A percentile compares a stretch with the other conserved stretches of the same genome.
Conservation (phyloP, 2,113 vertebrate species). For the Labeo catla region DNA sequence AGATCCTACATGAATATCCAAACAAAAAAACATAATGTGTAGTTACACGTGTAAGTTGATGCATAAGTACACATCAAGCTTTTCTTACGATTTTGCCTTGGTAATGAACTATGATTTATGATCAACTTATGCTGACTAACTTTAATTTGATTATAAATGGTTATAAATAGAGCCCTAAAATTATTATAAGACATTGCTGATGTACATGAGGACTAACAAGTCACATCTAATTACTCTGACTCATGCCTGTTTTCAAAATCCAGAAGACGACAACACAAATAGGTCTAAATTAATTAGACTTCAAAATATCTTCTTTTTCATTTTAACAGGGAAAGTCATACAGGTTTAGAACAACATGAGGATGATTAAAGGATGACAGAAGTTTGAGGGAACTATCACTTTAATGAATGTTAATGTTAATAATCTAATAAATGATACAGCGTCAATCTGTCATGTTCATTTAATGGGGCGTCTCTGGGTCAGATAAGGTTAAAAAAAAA, state of each 20-base stretch:
- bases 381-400: too few species aligned
- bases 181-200: background rate
- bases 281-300: background rate
- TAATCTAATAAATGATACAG: background rate
- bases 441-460: background rate
- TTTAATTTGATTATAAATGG: background rate
- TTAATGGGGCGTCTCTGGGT: background rate
- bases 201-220: background rate
- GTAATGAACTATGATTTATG: background rate
- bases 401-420: too few species aligned
- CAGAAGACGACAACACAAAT: background rate
- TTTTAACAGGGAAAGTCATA: background rate
- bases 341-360: background rate
- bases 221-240: background rate
- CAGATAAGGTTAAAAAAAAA: background rate
- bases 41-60: background rate
- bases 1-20: too few species aligned
- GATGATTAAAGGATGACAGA: too few species aligned
- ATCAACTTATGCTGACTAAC: background rate
- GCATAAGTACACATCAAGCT: background rate
- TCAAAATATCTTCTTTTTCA: background rate
- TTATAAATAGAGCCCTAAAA: background rate
- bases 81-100: background rate
- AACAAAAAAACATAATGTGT: background rate
- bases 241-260: background rate